Conservation (phyloP, 2,113 vertebrate species). For the Neogobius melanostomus region DNA sequence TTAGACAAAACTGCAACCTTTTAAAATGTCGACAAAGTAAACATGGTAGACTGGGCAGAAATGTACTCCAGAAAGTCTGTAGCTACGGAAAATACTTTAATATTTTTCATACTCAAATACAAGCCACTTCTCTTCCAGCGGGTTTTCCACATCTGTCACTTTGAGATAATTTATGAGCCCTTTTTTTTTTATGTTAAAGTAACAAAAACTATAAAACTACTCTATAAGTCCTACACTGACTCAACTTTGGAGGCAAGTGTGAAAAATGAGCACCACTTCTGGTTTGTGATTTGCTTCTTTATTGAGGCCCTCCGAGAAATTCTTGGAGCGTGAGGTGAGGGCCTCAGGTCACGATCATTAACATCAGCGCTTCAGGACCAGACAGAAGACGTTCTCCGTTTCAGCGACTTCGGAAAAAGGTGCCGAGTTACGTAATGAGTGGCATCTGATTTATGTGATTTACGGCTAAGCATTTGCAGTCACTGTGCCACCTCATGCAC, state of each 20-base stretch:
- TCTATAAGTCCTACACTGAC: neutral
- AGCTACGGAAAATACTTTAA: too few species aligned
- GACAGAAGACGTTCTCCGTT: neutral
- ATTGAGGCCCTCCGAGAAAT: slow-evolving; percentile 48
- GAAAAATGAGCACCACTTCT: slow-evolving; percentile 4
- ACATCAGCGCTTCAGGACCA: slow-evolving; percentile 14
- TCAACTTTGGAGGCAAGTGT: too few species aligned
- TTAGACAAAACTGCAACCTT: slow-evolving; percentile 30
- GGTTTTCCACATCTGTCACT: neutral
- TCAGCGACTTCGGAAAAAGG: neutral
- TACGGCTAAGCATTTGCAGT: slow-evolving; percentile 6
- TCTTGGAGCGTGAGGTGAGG: slow-evolving; percentile 43
- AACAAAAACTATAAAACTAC: neutral
- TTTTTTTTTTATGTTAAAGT: too few species aligned
- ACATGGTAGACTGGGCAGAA: neutral
- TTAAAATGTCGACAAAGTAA: slow-evolving; percentile 14
- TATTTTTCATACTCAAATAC: too few species aligned
- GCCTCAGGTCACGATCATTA: slow-evolving; percentile 41
- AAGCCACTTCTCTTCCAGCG: too few species aligned
- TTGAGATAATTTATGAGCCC: neutral
- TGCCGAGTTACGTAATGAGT: neutral
- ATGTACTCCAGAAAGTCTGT: neutral
- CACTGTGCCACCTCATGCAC: slow-evolving; percentile 29
- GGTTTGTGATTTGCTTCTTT: slow-evolving; percentile 18
- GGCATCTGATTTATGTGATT: slow-evolving; percentile 37